These are phyloP conservation scores for Hymenochirus boettgeri DNA, from an alignment of 2,113 vertebrate species.

Conservation along the genomic window DNA sequence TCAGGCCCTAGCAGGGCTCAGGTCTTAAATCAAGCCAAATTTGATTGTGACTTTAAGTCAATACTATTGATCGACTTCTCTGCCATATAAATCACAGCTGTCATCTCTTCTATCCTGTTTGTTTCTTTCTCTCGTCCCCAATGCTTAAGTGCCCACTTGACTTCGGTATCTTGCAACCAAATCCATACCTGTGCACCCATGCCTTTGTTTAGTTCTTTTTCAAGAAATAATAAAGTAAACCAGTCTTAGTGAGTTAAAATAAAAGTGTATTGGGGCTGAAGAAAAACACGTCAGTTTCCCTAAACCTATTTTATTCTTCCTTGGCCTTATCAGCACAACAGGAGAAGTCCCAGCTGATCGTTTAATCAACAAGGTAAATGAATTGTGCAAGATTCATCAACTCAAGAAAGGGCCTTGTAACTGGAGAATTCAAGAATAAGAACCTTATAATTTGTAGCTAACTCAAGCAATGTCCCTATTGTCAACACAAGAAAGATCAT, in stretches of 20 bases:
- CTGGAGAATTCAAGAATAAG: too few relatives aligned
- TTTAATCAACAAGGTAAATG: too few relatives aligned
- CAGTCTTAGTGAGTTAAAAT: not conserved
- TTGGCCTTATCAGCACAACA: not conserved
- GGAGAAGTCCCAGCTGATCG: not conserved
- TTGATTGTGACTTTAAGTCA: constrained; percentile 10
- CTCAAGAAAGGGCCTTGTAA: too few relatives aligned
- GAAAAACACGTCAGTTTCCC: too few relatives aligned
- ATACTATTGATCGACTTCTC: not conserved
- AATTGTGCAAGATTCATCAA: too few relatives aligned
- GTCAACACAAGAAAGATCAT: too few relatives aligned
- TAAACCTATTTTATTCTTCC: not conserved
- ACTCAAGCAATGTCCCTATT: too few relatives aligned
- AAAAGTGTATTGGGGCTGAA: too few relatives aligned
- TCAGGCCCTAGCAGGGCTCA: not conserved
- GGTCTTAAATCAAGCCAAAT: constrained; percentile 14
- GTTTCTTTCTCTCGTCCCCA: not conserved
- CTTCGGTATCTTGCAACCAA: not conserved
- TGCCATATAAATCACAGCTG: constrained; percentile 5
- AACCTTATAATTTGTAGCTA: too few relatives aligned
- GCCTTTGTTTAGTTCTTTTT: not conserved
- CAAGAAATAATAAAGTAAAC: not conserved
- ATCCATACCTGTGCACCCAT: not conserved
- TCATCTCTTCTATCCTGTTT: not conserved
- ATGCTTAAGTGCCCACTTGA: constrained; percentile 1